Percentiles rank a stretch among this genome's conserved stretches.
Conservation (phyloP, 2,888 invertebrate genomes). For the Digitonthophagus gazella region DNA sequence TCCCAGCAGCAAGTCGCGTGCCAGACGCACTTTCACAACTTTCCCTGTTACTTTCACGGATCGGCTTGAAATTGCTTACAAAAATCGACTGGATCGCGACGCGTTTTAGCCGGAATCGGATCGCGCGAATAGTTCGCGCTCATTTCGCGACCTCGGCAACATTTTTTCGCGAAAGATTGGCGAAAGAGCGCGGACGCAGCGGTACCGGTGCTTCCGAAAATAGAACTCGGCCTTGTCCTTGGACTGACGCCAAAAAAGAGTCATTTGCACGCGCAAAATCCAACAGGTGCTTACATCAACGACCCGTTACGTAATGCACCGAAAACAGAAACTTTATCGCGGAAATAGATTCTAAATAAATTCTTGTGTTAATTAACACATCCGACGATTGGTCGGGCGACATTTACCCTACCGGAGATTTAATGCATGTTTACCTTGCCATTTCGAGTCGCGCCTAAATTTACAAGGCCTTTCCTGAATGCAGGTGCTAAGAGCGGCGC, state of each 20-base stretch:
- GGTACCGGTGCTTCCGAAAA: neutral
- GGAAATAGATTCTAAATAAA: no score
- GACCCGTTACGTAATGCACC: neutral
- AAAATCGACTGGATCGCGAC: neutral
- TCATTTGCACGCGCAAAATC: neutral
- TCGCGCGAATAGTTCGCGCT: neutral
- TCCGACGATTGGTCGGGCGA: neutral
- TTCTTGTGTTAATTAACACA: neutral
- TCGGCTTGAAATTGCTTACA: neutral
- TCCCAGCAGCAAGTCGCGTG: neutral
- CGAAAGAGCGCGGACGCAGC: neutral
- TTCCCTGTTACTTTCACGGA: slow-evolving; percentile 14
- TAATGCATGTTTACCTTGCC: neutral
- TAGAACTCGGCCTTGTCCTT: slow-evolving; percentile 8
- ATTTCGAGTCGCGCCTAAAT: neutral
- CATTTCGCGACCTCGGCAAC: neutral
- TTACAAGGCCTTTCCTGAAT: neutral
- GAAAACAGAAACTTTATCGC: neutral
- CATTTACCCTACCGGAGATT: neutral
- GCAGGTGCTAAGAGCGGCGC: neutral
- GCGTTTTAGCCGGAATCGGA: neutral
- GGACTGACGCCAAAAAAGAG: slow-evolving; percentile 5
- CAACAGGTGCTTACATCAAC: neutral
- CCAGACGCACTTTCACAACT: slow-evolving; percentile 13
- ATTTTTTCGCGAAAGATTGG: slow-evolving; percentile 7